Evolutionary conservation across 2,888 invertebrate genomes (phyloP).

Genomic region (Lottia gigantea): DNA sequence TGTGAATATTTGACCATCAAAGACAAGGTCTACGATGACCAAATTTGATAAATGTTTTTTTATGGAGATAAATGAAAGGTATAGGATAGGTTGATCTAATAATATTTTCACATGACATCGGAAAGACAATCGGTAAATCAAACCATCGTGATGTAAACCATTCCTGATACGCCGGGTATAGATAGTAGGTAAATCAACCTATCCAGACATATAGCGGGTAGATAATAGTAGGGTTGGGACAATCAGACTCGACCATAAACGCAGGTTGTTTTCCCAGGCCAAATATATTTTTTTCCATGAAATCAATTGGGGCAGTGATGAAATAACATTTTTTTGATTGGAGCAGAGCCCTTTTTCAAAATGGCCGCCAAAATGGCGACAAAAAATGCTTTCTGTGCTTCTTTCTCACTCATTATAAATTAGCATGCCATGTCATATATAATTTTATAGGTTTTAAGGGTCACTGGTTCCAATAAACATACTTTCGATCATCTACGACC

Average conservation of each 20-base stretch:
- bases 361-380: not conserved
- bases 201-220: no score
- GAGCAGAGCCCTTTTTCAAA: constrained; percentile 5
- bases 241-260: not conserved
- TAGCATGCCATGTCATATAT: not conserved
- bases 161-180: no score
- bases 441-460: not conserved
- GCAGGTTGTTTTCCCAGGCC: not conserved
- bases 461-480: not conserved
- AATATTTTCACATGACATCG: no score
- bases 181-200: no score
- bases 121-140: no score
- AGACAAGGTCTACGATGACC: no score
- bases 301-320: not conserved
- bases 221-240: constrained; percentile 1
- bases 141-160: no score
- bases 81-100: no score
- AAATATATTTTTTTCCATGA: not conserved
- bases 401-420: not conserved
- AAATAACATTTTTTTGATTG: not conserved
- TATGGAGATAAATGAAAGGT: no score
- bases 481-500: not conserved
- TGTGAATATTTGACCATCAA: no score
- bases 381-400: not conserved
- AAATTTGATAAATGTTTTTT: no score